A percentile compares a stretch with the other conserved stretches of the same genome.
Conservation (phyloP, 2,797 vertebrate genomes). For the Diplodus puntazzo region DNA sequence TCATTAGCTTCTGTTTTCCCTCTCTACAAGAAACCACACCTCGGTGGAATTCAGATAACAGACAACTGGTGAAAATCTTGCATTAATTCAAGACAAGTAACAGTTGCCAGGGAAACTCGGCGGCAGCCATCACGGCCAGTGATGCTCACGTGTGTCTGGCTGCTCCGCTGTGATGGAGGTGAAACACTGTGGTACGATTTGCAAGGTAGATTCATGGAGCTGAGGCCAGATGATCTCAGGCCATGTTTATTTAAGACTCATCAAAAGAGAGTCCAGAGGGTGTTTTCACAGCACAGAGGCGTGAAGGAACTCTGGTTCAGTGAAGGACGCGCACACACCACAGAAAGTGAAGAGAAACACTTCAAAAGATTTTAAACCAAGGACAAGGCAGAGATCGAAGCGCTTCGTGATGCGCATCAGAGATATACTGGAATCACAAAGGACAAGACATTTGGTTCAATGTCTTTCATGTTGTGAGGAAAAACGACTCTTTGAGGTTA, state of each 20-base stretch:
- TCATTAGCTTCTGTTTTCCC: slow-evolving; percentile 59
- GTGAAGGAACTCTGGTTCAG: slow-evolving; percentile 15
- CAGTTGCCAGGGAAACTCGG: slow-evolving; percentile 78
- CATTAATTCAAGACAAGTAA: slow-evolving; percentile 52
- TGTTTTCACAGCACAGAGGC: neutral
- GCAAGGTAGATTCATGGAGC: slow-evolving; percentile 6
- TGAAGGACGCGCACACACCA: slow-evolving; percentile 46
- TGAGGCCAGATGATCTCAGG: slow-evolving; percentile 4
- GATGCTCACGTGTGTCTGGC: slow-evolving; percentile 49
- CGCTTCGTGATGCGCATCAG: slow-evolving; percentile 32
- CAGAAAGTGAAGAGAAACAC: slow-evolving; percentile 49
- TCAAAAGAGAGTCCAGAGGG: slow-evolving; percentile 7
- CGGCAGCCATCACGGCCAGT: slow-evolving; percentile 26
- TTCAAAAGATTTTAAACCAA: slow-evolving; percentile 58
- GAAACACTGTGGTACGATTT: neutral
- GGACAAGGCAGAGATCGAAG: slow-evolving; percentile 50
- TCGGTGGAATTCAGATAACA: slow-evolving; percentile 50
- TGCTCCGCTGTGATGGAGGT: slow-evolving; percentile 22
- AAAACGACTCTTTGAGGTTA: neutral
- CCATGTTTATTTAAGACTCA: slow-evolving; percentile 33
- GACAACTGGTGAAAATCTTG: slow-evolving; percentile 29
- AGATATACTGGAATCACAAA: slow-evolving; percentile 35
- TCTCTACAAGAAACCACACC: slow-evolving; percentile 38
- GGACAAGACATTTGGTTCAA: neutral
- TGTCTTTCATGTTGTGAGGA: slow-evolving; percentile 36